A percentile compares a stretch with the other conserved stretches of the same genome.
phyloP scores from a whole-genome alignment of 2,797 vertebrate genomes.

The Eospalax fontanierii region DNA sequence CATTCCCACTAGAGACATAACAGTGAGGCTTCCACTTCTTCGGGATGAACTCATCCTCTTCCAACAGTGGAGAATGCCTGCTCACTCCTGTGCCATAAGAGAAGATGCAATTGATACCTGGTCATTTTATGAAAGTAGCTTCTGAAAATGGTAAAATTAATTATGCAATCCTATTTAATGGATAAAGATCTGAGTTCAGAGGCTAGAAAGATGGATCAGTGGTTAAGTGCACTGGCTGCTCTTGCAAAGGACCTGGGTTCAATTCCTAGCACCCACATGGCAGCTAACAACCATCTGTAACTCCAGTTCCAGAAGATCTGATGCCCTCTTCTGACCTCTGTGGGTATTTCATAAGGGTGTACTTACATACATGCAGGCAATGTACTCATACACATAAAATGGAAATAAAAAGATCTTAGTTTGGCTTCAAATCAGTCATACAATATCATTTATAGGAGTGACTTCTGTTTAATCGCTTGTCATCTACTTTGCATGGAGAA shows the following conservation, averaged over 20 bases:
- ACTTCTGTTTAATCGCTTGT: conserved; percentile 17
- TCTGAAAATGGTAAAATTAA: not conserved
- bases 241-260: no score
- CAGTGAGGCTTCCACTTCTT: no score
- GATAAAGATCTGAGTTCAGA: not conserved
- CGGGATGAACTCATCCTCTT: not conserved
- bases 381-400: no score
- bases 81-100: fast-evolving
- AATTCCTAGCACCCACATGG: no score
- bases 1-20: fast-evolving
- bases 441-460: not conserved
- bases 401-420: not conserved
- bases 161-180: not conserved
- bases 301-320: no score
- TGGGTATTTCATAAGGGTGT: no score
- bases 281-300: no score
- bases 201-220: no score
- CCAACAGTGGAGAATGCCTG: not conserved
- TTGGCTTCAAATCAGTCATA: conserved; percentile 8
- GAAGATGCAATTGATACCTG: not conserved
- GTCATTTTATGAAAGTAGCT: not conserved
- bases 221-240: no score
- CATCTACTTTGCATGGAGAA: conserved; percentile 9
- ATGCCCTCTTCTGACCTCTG: no score
- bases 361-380: no score